Evolutionary conservation across 2,113 vertebrate genomes (phyloP), one percentile per base, ranked within the genome.

Genomic region (Cranoglanis bouderius): DNA sequence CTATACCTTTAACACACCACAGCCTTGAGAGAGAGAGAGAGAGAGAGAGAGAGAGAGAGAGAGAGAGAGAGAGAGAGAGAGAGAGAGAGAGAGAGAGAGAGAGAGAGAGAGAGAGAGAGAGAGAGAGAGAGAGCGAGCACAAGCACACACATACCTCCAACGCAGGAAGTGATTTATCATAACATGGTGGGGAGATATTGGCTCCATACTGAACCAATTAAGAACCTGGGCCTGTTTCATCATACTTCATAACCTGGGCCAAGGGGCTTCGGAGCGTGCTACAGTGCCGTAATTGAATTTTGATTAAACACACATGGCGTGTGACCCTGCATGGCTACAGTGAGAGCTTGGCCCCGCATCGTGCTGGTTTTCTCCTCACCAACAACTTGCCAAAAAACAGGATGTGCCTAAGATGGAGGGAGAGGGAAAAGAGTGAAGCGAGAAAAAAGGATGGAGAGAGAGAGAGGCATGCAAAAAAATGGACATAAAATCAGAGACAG

Each of bases 291-390:
- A 97, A 97, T 97, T 97, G 96, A 97, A 96, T 96, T 97, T 96
- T 97, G 97, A 97, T 97, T 96, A 97, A 97, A 97, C 96, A 96
- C 97, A 97, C 96, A 97, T 97, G 97, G 96, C 95, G 96, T 95
- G 95, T 97, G 97, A 97, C 95, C 96, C 95, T 94, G 95, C 94
- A 95, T 96, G 95, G 89, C 89, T 93, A 91, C 90, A 92, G 92
- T 91, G 85, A 91, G 32, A 93, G 84, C 92, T 90, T 82, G 90
- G 91, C 91, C 93, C 91, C 75, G 85, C 88, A 81, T 91, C 94
- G 63, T 94, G 96, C 94, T 95, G 94, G 75, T 89, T 90, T 78
- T 96, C 96, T 96, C 95, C 95, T 95, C 96, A 95, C 95, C 95
- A 94, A 96, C 95, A 95, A 95, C 93, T 95, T 95, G 96, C 96